Evolutionary conservation across 30 jellyfish, hydroid and myxozoan species (phyloP), one percentile per base, ranked within the genome.

Genomic region (Calvadosia cruxmelitensis): DNA sequence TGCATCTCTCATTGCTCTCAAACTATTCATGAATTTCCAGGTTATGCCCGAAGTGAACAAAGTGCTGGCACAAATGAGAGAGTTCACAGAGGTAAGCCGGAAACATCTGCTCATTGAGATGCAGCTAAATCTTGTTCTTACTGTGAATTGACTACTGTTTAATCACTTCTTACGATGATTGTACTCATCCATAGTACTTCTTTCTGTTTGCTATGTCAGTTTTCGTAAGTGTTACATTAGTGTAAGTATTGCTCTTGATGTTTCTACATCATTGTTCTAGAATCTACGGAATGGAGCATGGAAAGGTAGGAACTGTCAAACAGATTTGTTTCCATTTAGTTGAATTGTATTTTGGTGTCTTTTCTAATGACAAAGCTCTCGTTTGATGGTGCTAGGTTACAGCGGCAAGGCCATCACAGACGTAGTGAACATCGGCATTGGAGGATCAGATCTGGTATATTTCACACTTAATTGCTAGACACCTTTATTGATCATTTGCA

Each of bases 371-470:
- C n/a, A n/a, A 10, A 71, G 20, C 25, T 53, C 31, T 26, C 0
- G 32, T 10, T 65, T 34, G 23, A 57, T 49, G 15, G 49, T 31
- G 28, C 1, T 42, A 79, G 93, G 93, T 1, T 79, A 67, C 73
- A 77, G 70, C 65, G 99, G 97, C 31, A 77, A 92, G 61, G 66
- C 82, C 1, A 83, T 92, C 52, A 92, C 95, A 0, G 99, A 92
- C 66, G 81, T 83, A 33, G 94, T 92, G 0, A 92, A 92, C 51
- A 92, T 92, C 65, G 99, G 99, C 1, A 92, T 92, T 32, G 99
- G 99, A 5, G 99, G 99, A 24, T 92, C 99, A 15, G 99, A 92
- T 74, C 79, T 92, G 50, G 98, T 88, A 70, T 31, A 70, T 29
- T 20, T 27, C 10, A 12, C 20, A 29, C 24, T 64, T 51, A 20